A percentile compares a stretch with the other conserved stretches of the same genome.
phyloP scores from a whole-genome alignment of 64 coral and sea anemone genomes.

The Porites australiensis region DNA sequence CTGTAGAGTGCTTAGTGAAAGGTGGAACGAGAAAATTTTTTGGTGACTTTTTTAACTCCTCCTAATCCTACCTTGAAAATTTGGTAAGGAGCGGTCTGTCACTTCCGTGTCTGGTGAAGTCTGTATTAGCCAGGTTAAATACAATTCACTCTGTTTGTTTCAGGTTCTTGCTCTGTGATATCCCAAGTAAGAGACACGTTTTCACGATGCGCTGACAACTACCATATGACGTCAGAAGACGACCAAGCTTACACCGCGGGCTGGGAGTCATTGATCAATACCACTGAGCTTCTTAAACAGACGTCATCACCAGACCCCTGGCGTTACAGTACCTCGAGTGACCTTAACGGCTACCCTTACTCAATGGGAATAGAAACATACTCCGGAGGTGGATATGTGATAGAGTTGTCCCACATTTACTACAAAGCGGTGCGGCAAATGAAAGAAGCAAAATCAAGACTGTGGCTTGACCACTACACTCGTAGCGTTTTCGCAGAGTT shows the following conservation, averaged over 20 bases:
- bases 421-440: constrained; percentile 72
- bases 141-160: not conserved
- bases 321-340: constrained; percentile 58
- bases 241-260: constrained; percentile 40
- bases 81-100: too few relatives aligned
- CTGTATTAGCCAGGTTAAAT: too few relatives aligned
- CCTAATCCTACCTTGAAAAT: too few relatives aligned
- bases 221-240: constrained; percentile 57
- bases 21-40: too few relatives aligned
- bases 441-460: constrained; percentile 26
- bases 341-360: constrained; percentile 78
- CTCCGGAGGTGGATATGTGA: constrained; percentile 92
- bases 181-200: constrained; percentile 24
- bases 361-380: constrained; percentile 70
- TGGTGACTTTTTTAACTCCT: too few relatives aligned
- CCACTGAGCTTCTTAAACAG: not conserved
- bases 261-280: constrained; percentile 38
- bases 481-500: constrained; percentile 84
- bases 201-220: constrained; percentile 45
- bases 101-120: too few relatives aligned
- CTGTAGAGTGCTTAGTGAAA: too few relatives aligned
- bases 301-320: constrained; percentile 37
- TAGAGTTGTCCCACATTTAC: constrained; percentile 78
- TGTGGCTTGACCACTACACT: constrained; percentile 85
- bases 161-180: constrained; percentile 38